A percentile compares a stretch with the other conserved stretches of the same genome.
Evolutionary conservation across 2,797 vertebrate genomes (phyloP).

Genomic region (Florisuga fusca): DNA sequence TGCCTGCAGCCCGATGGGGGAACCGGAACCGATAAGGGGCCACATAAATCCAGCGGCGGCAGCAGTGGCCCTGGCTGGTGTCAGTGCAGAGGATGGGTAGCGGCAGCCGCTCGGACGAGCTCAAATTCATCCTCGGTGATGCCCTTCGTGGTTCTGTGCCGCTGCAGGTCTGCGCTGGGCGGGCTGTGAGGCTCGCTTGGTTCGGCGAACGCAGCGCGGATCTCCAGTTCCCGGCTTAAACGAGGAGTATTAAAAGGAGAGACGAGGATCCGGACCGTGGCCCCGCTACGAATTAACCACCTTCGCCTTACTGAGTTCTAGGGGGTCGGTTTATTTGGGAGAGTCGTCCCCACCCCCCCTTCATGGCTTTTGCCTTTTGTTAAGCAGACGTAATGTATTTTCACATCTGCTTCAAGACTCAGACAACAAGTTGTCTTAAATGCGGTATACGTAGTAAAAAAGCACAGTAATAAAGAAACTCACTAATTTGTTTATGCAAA

Average conservation of each 20-base stretch:
- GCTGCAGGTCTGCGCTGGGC: background rate
- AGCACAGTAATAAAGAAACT: background rate
- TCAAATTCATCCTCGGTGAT: rapidly evolving
- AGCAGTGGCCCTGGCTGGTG: background rate
- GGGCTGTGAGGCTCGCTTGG: rapidly evolving
- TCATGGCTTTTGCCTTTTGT: background rate
- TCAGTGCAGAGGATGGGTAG: background rate
- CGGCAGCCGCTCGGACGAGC: rapidly evolving
- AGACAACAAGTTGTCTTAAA: background rate
- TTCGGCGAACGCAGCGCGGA: rapidly evolving
- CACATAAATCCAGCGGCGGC: background rate
- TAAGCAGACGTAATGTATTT: background rate
- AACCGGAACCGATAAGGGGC: too few species aligned
- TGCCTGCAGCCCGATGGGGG: too few species aligned
- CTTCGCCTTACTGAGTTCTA: background rate
- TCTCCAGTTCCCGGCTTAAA: rapidly evolving
- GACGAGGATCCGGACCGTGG: rapidly evolving
- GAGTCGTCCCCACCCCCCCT: rapidly evolving
- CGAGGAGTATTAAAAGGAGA: background rate
- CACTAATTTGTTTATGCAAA: background rate
- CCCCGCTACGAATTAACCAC: rapidly evolving
- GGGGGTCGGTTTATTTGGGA: background rate
- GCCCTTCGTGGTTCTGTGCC: background rate
- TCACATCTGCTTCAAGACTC: background rate
- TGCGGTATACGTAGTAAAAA: rapidly evolving